Base-by-base conservation (phyloP, 2,797 vertebrate genomes). In the Eutrigla gurnardus region DNA sequence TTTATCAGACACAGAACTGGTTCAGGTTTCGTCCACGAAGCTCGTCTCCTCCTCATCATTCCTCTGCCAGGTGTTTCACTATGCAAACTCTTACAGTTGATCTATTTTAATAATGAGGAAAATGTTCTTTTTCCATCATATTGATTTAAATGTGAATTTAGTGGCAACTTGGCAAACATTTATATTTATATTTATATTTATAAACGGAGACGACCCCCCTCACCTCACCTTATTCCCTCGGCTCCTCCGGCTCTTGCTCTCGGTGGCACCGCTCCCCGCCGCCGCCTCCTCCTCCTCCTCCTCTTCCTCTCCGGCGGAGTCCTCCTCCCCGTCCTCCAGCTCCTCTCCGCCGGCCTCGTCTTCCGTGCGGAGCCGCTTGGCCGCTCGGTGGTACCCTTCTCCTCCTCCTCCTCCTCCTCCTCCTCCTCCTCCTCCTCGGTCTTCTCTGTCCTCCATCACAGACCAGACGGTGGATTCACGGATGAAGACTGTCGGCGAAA, bases 391-490 rank as follows among this genome's bases (percentile, higher is more conserved):
- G 50, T 81, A 66, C 17, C 66, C 79, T 63, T 55, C 77, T 62
- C 25, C 66, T 36, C 25, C 72, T 55, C 57, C 59, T 55, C 42
- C 94, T 96, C 75, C 39, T 45, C 15, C 50, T 88, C 79, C 83
- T 25, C 43, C 66, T 45, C 36, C 52, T 58, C 39, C 55, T 43
- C 9, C 77, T 49, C 36, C 69, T 79, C 59, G 15, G 59, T 68
- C 72, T n/a, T 33, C 72, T 42, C 46, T 49, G 94, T 96, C 77
- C 61, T 88, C 86, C 86, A 88, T 86, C 58, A 15, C 49, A 37
- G 50, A 50, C n/a, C 35, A 53, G 18, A 9, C 6, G 45, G n/a
- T 18, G n/a, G 55, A 72, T n/a, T 60, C 32, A 25, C 69, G 7
- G 72, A 25, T 11, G 52, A 36, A 55, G 65, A 57, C 33, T 17